Evolutionary conservation across 2,113 vertebrate species (phyloP).

Genomic region (Sialia sialis): DNA sequence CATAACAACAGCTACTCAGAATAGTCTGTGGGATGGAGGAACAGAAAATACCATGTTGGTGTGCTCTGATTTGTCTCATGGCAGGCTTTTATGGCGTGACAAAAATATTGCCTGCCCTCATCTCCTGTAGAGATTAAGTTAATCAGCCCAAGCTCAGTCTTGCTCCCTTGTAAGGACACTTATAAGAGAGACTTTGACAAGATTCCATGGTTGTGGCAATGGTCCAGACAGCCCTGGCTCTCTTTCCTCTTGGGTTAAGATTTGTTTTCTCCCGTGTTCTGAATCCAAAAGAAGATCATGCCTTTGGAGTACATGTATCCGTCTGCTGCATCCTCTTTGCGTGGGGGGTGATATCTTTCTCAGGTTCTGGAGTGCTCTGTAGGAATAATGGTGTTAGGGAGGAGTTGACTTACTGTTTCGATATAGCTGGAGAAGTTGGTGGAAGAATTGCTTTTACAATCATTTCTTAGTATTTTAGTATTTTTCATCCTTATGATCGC

Average conservation of each 20-base stretch:
- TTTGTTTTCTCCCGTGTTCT: background rate
- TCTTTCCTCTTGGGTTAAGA: conserved; percentile 7
- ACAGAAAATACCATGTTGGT: background rate
- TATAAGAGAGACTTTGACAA: conserved; percentile 11
- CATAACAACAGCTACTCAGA: background rate
- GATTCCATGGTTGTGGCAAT: conserved; percentile 13
- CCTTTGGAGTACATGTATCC: background rate
- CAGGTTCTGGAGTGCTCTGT: background rate
- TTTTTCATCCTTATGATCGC: background rate
- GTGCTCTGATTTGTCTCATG: background rate
- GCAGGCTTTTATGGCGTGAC: background rate
- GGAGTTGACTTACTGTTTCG: background rate
- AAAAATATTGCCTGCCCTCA: background rate
- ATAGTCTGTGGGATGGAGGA: background rate
- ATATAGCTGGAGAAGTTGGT: background rate
- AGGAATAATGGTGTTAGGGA: background rate
- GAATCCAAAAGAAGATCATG: background rate
- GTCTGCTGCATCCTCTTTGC: background rate
- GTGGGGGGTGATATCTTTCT: background rate
- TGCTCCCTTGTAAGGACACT: conserved; percentile 46
- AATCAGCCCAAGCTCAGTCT: conserved; percentile 6
- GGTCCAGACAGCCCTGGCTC: background rate
- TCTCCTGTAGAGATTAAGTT: conserved; percentile 19
- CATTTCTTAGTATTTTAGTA: background rate
- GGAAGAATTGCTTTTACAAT: background rate